Percentiles rank a stretch among this genome's conserved stretches.
These are phyloP conservation scores for Azemiops feae DNA, from an alignment of 2,113 vertebrate species.

Conservation along the genomic window DNA sequence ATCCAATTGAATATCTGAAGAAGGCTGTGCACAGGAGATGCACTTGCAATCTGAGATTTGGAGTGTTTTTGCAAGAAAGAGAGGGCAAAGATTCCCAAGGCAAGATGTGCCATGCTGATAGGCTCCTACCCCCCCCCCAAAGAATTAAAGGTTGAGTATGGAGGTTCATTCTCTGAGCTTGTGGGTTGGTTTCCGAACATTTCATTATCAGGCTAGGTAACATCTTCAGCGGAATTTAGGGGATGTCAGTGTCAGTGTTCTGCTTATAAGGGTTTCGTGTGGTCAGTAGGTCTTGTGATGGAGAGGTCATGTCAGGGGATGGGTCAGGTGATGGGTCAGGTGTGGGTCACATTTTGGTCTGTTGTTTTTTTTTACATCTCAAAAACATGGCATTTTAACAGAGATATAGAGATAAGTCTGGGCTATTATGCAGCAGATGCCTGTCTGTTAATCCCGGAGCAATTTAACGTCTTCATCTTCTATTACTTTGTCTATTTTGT, in stretches of 20 bases:
- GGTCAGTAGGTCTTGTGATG: neutral
- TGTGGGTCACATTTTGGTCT: too few species aligned
- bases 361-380: neutral
- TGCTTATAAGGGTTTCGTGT: neutral
- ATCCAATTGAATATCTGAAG: neutral
- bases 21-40: neutral
- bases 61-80: neutral
- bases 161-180: neutral
- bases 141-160: neutral
- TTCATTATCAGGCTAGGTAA: neutral
- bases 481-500: neutral
- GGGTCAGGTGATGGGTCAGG: neutral
- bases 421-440: neutral
- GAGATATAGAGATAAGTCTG: neutral
- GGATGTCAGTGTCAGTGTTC: neutral
- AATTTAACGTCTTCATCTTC: neutral
- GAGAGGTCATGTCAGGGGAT: neutral
- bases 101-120: neutral
- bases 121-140: neutral
- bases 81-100: neutral
- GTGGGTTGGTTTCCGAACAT: neutral
- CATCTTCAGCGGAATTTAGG: neutral
- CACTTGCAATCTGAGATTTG: neutral
- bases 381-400: neutral
- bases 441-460: neutral